A percentile compares a stretch with the other conserved stretches of the same genome.
Conservation (phyloP, 2,797 vertebrate genomes). For the Paguma larvata region DNA sequence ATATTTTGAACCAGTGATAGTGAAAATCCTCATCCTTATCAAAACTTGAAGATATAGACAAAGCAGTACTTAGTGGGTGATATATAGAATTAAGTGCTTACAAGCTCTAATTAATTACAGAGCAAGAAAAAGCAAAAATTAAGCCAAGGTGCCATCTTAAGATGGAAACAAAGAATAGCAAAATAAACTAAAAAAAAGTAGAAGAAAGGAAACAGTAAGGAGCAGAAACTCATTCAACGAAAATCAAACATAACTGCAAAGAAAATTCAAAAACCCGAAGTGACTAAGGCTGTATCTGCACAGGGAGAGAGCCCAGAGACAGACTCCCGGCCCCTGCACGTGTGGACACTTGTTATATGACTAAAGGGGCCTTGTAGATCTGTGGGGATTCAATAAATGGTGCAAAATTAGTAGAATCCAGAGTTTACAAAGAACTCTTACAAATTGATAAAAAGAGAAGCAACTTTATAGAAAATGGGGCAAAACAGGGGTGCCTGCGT, state of each 20-base stretch:
- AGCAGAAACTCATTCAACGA: not conserved
- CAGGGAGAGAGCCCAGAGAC: not conserved
- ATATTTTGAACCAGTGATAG: not conserved
- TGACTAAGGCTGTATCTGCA: not conserved
- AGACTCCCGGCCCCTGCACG: fast-evolving
- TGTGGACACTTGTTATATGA: not conserved
- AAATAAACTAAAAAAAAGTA: not conserved
- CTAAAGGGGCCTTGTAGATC: not conserved
- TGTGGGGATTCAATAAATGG: not conserved
- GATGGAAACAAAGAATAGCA: not conserved
- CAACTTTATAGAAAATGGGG: not conserved
- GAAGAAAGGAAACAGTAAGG: not conserved
- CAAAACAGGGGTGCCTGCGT: no score
- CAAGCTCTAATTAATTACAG: not conserved
- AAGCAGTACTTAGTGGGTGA: not conserved
- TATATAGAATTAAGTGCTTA: not conserved
- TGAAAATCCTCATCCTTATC: not conserved
- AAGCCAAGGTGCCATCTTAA: not conserved
- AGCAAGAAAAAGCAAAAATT: not conserved
- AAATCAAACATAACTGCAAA: not conserved
- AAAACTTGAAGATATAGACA: not conserved
- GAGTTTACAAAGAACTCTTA: not conserved
- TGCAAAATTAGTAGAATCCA: no score
- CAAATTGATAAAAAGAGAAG: not conserved
- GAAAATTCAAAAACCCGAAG: not conserved